Conservation (phyloP, 2,888 invertebrate species). For the Chirona hameri region DNA sequence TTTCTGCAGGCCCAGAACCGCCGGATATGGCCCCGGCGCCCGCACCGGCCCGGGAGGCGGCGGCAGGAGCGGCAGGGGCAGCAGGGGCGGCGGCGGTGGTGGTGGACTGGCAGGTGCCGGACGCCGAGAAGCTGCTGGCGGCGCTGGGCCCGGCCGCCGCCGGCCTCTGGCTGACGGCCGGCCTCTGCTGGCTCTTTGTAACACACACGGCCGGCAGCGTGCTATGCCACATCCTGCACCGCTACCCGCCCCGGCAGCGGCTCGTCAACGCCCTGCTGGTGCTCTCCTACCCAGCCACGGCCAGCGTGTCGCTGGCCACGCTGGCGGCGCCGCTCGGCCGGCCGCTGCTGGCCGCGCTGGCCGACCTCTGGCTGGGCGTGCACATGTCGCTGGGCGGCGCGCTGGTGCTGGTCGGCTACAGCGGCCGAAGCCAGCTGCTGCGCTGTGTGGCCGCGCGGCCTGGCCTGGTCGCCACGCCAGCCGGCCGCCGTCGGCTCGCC, state of each 20-base stretch:
- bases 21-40: no score
- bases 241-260: background rate
- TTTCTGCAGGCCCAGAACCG: no score
- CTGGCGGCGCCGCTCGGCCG: background rate
- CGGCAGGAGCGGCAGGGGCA: background rate
- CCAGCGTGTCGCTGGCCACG: background rate
- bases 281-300: background rate
- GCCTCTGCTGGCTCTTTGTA: background rate
- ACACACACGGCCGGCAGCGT: background rate
- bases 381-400: background rate
- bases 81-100: background rate
- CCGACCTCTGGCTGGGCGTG: constrained; percentile 12
- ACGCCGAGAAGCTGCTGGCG: background rate
- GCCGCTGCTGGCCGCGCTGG: background rate
- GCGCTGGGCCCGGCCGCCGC: constrained; percentile 1
- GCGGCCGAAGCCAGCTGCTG: background rate
- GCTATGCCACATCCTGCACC: background rate
- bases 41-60: no score
- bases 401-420: background rate
- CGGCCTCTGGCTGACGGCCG: background rate
- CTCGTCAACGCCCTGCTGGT: background rate
- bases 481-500: background rate
- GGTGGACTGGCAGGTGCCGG: background rate
- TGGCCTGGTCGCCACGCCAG: background rate
- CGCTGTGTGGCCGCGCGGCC: background rate